phyloP scores from a whole-genome alignment of 2,113 vertebrate genomes.

The Syngnathus typhle region DNA sequence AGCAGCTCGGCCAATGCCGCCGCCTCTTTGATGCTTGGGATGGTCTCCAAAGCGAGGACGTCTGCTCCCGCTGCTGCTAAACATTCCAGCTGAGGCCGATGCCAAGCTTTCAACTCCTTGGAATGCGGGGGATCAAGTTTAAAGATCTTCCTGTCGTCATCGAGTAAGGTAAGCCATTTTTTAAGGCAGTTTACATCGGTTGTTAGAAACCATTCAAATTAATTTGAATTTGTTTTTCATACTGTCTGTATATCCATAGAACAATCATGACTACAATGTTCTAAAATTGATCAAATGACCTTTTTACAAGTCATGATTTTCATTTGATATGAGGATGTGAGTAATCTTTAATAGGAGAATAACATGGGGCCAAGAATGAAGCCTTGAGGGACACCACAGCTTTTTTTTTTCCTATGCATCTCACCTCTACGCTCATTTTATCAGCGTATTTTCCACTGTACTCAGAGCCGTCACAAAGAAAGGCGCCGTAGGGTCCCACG shows the following conservation, averaged over 20 bases:
- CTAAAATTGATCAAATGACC: no score
- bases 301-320: not conserved
- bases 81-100: conserved; percentile 66
- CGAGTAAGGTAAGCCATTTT: not conserved
- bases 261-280: no score
- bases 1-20: conserved; percentile 70
- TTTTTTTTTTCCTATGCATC: not conserved
- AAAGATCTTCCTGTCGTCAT: not conserved
- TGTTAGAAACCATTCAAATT: not conserved
- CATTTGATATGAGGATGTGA: not conserved
- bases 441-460: conserved; percentile 72
- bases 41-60: conserved; percentile 76
- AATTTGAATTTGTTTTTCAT: no score
- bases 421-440: conserved; percentile 69
- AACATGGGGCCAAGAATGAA: not conserved
- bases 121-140: not conserved
- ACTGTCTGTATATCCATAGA: no score
- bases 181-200: not conserved
- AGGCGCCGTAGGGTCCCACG: conserved; percentile 74
- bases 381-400: not conserved
- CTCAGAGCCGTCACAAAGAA: conserved; percentile 72
- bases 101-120: conserved; percentile 77
- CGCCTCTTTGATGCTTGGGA: conserved; percentile 76
- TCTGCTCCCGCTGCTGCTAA: conserved; percentile 70
- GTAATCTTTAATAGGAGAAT: not conserved